Percentiles rank a stretch among this genome's conserved stretches.
phyloP scores from a whole-genome alignment of 2,888 invertebrate genomes.

The Zhengitettix transpicula region DNA sequence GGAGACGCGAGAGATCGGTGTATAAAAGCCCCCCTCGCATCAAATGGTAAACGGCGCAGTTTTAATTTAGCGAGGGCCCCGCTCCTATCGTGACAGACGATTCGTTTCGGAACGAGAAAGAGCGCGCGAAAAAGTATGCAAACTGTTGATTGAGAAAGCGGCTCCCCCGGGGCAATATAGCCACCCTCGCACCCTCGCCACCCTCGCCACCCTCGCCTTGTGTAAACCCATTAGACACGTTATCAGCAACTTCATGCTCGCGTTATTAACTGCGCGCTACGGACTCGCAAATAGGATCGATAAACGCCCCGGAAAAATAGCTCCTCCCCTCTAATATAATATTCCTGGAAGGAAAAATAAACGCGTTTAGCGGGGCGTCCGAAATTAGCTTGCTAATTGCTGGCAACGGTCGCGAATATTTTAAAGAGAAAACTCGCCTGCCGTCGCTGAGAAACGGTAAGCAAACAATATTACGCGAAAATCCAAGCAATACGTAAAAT shows the following conservation, averaged over 20 bases:
- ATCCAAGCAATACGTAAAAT: too few species aligned
- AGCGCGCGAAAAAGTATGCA: background rate
- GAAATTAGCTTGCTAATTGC: too few species aligned
- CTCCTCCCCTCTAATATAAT: too few species aligned
- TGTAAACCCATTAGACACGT: background rate
- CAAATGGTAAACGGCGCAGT: background rate
- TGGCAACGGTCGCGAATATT: too few species aligned
- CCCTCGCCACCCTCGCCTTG: background rate
- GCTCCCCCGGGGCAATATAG: background rate
- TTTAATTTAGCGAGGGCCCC: background rate
- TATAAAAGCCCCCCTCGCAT: background rate
- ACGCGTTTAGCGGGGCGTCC: too few species aligned
- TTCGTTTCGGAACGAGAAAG: background rate
- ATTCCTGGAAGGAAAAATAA: too few species aligned
- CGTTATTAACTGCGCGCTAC: background rate
- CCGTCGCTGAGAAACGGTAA: too few species aligned
- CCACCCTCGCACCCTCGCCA: too few species aligned
- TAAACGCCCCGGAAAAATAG: too few species aligned
- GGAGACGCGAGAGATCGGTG: too few species aligned
- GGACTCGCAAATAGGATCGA: background rate
- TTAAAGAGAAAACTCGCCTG: too few species aligned
- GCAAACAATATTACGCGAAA: too few species aligned
- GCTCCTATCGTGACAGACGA: background rate
- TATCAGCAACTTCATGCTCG: background rate
- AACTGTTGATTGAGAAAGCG: background rate